These are phyloP conservation scores for Lepas anatifera DNA, from an alignment of 2,888 invertebrate genomes.

Conservation along the genomic window DNA sequence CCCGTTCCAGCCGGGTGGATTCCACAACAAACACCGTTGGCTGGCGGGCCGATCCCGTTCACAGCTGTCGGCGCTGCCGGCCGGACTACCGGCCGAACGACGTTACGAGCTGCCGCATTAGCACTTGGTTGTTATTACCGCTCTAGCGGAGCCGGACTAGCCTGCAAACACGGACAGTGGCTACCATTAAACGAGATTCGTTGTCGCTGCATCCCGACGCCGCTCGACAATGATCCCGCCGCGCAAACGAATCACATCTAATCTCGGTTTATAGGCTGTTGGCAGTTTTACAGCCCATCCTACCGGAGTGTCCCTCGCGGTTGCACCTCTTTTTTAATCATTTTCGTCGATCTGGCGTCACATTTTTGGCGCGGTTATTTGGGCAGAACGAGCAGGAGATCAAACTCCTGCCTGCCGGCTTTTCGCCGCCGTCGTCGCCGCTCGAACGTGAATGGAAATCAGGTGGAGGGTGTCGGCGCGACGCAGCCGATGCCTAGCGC, in stretches of 20 bases:
- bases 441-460: not conserved
- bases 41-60: too few relatives aligned
- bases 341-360: not conserved
- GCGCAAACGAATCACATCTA: not conserved
- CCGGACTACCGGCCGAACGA: too few relatives aligned
- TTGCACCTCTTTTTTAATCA: not conserved
- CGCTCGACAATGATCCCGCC: not conserved
- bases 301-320: not conserved
- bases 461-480: not conserved
- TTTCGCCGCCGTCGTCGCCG: not conserved
- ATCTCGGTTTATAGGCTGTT: not conserved
- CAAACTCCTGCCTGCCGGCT: not conserved
- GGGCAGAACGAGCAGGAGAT: not conserved
- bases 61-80: too few relatives aligned
- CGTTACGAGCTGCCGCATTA: not conserved
- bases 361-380: not conserved
- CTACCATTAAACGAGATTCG: not conserved
- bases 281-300: not conserved
- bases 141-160: too few relatives aligned
- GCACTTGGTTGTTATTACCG: not conserved
- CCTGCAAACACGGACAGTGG: not conserved
- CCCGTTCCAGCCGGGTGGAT: too few relatives aligned
- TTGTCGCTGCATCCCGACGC: not conserved
- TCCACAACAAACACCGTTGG: too few relatives aligned
- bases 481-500: too few relatives aligned